Conservation (phyloP, 2,797 vertebrate species). For the Pteropus rufus region DNA sequence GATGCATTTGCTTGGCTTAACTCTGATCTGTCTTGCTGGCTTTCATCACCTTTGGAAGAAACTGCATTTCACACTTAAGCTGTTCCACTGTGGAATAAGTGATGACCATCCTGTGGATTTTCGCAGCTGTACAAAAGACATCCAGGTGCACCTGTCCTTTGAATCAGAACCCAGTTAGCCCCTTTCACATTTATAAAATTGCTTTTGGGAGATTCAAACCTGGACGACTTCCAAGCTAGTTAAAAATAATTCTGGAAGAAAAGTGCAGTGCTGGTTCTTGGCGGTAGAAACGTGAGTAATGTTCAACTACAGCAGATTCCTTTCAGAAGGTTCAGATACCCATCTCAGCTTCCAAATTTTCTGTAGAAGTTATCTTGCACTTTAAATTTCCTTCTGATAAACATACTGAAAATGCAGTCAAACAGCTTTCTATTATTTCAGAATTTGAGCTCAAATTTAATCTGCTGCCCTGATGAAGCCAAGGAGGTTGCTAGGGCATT, state of each 20-base stretch:
- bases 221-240: constrained; percentile 65
- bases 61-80: constrained; percentile 13
- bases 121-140: constrained; percentile 31
- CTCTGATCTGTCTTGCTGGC: constrained; percentile 10
- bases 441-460: constrained; percentile 64
- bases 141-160: constrained; percentile 43
- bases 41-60: background rate
- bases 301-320: background rate
- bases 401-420: constrained; percentile 54
- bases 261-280: background rate
- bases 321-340: constrained; percentile 19
- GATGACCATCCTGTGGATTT: background rate
- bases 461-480: constrained; percentile 9
- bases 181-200: constrained; percentile 56
- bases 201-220: constrained; percentile 56
- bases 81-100: constrained; percentile 21
- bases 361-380: constrained; percentile 49
- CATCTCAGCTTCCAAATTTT: constrained; percentile 58
- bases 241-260: constrained; percentile 73
- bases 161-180: constrained; percentile 40
- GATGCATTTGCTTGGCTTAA: background rate
- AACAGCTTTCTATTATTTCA: constrained; percentile 68
- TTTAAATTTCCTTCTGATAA: constrained; percentile 66
- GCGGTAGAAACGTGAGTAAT: background rate
- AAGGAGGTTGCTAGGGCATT: constrained; percentile 22